Conservation (phyloP, 2,113 vertebrate species). For the Mobula birostris region DNA sequence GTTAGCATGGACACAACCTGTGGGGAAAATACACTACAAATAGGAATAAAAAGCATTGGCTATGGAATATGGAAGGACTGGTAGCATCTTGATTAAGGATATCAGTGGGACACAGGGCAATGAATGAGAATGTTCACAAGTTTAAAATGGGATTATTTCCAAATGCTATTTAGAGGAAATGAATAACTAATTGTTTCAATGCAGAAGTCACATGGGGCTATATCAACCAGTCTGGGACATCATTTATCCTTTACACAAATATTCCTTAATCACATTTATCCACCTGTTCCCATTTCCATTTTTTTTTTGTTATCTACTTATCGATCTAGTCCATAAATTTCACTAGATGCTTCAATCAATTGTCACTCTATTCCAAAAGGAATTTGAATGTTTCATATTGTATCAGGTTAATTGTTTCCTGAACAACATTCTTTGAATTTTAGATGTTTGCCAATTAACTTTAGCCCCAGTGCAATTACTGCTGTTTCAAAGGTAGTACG, state of each 20-base stretch:
- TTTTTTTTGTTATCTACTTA: background rate
- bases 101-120: background rate
- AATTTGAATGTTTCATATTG: background rate
- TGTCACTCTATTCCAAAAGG: background rate
- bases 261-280: background rate
- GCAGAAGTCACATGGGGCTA: background rate
- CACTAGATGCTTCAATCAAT: background rate
- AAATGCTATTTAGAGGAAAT: background rate
- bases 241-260: background rate
- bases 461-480: background rate
- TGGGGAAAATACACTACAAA: background rate
- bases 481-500: background rate
- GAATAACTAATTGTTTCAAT: background rate
- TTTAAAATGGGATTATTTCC: constrained; percentile 12
- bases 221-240: background rate
- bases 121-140: background rate
- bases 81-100: background rate
- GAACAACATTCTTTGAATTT: background rate
- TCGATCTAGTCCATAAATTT: background rate
- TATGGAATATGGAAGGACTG: background rate
- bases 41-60: background rate
- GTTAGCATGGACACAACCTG: background rate
- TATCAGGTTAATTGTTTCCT: constrained; percentile 3
- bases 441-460: constrained; percentile 32
- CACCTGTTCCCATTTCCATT: no score